These are phyloP conservation scores for Neomicropteryx cornuta DNA, from an alignment of 1,140 invertebrate species.

Conservation along the genomic window DNA sequence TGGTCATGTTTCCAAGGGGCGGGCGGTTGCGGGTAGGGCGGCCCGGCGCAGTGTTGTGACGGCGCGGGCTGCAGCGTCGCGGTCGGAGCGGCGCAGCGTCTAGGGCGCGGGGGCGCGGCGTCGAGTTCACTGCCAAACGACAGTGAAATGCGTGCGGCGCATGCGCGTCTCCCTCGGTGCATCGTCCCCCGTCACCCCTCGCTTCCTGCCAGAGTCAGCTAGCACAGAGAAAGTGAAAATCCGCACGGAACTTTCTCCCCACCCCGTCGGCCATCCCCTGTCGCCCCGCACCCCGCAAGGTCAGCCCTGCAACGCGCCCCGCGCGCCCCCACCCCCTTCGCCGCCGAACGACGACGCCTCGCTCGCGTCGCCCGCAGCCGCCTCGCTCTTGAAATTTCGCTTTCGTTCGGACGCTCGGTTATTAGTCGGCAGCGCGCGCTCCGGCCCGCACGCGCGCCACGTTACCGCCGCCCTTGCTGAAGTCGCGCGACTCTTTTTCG, in stretches of 20 bases:
- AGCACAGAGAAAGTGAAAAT: no score
- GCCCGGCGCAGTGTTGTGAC: no score
- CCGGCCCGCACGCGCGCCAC: constrained; percentile 32
- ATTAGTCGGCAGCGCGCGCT: constrained; percentile 41
- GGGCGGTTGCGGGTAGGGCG: no score
- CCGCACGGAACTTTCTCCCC: no score
- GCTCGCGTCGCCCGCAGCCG: constrained; percentile 22
- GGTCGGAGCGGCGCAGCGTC: no score
- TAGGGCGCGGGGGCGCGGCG: no score
- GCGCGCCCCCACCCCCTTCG: constrained; percentile 4
- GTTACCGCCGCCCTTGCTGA: constrained; percentile 26
- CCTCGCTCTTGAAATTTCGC: constrained; percentile 44
- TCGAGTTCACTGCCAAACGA: no score
- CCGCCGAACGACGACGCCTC: constrained; percentile 22
- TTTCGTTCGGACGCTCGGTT: constrained; percentile 39
- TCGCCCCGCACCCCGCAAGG: constrained; percentile 27
- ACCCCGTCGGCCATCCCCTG: constrained; percentile 21
- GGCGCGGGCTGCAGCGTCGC: no score
- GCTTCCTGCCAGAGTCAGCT: constrained; percentile 25
- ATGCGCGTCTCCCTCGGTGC: constrained; percentile 2
- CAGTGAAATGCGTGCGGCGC: constrained; percentile 16
- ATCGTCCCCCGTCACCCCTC: constrained; percentile 13
- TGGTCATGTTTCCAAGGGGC: no score
- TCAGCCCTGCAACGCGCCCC: constrained; percentile 24
- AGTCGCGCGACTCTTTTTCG: constrained; percentile 34